These are phyloP conservation scores for Hyaena hyaena DNA, from an alignment of 2,113 vertebrate species.

Conservation along the genomic window DNA sequence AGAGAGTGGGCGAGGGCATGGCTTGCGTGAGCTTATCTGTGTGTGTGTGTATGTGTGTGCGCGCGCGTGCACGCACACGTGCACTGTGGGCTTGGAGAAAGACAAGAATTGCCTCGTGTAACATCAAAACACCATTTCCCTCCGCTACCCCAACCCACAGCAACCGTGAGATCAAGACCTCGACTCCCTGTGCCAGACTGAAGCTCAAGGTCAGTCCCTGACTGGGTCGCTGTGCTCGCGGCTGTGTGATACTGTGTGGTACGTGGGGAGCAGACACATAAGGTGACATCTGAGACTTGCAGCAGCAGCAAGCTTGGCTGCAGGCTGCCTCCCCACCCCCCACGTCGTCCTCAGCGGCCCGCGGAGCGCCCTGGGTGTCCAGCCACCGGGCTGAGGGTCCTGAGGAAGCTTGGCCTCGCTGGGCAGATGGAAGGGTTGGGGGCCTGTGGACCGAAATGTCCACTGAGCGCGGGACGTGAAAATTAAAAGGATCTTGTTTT, in stretches of 20 bases:
- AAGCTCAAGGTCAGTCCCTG: background rate
- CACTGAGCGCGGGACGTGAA: background rate
- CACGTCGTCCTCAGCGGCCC: background rate
- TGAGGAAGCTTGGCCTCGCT: background rate
- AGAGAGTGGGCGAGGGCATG: fast-evolving
- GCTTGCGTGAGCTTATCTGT: no score
- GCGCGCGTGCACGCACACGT: fast-evolving
- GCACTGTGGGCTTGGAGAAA: background rate
- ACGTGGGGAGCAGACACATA: background rate
- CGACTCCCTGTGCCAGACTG: no score
- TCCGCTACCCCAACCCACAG: background rate
- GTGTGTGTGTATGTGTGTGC: fast-evolving
- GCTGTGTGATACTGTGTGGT: no score
- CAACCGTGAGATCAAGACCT: fast-evolving
- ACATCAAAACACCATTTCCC: background rate
- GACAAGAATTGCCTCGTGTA: background rate
- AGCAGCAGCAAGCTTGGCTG: background rate
- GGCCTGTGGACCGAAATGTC: background rate
- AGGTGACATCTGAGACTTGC: background rate
- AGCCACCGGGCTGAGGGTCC: background rate
- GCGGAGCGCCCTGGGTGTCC: background rate
- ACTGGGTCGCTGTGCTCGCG: fast-evolving
- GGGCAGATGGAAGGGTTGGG: background rate
- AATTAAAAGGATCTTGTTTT: background rate
- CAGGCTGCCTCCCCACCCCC: fast-evolving